Evolutionary conservation across 2,113 vertebrate species (phyloP).

Genomic region (Myotis davidii): DNA sequence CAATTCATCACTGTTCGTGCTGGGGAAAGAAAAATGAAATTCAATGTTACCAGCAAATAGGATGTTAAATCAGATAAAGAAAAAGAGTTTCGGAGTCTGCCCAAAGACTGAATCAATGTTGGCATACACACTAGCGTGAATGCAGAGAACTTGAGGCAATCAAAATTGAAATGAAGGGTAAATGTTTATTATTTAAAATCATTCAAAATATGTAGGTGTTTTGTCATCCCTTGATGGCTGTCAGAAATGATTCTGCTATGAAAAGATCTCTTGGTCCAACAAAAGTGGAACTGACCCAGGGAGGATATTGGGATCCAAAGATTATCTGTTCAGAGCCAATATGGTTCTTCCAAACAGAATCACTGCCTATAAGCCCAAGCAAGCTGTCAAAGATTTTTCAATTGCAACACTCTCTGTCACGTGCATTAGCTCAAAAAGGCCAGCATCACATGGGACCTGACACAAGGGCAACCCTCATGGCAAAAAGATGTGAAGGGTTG

Average conservation of each 20-base stretch:
- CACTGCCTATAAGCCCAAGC: background rate
- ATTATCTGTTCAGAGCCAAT: background rate
- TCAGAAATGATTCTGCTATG: background rate
- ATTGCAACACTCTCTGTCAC: background rate
- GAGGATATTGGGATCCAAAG: background rate
- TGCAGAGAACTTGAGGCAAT: background rate
- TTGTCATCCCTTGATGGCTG: background rate
- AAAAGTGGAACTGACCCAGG: background rate
- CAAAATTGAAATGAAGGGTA: background rate
- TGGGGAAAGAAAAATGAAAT: background rate
- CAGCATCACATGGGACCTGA: background rate
- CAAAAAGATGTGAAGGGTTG: background rate
- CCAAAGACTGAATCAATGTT: background rate
- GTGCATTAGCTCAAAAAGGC: background rate
- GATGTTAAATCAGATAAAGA: background rate
- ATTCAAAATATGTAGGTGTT: background rate
- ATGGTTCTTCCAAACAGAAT: background rate
- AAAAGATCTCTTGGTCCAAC: background rate
- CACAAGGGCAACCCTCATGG: fast-evolving
- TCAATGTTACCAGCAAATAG: background rate
- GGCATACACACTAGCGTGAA: background rate
- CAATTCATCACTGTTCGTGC: no score
- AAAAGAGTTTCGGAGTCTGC: background rate
- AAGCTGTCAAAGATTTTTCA: background rate
- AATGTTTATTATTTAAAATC: background rate